Conservation (phyloP, 2,888 invertebrate genomes). For the Uropetala carovei region DNA sequence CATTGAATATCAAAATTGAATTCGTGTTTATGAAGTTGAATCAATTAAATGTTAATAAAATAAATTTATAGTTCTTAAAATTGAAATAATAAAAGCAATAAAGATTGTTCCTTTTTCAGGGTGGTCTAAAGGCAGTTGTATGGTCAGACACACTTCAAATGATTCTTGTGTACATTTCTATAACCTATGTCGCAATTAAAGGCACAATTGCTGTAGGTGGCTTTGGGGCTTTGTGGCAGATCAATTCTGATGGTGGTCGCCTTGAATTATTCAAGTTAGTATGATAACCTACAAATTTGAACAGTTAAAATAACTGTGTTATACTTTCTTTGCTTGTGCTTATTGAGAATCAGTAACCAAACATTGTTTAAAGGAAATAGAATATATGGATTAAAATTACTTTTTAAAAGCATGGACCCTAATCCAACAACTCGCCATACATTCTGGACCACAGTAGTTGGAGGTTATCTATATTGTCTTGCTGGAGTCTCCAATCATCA, state of each 20-base stretch:
- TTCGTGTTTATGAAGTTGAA: too few species aligned
- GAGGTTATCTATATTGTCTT: constrained; percentile 88
- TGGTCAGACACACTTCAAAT: constrained; percentile 89
- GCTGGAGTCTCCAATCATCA: constrained; percentile 92
- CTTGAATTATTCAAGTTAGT: constrained; percentile 85
- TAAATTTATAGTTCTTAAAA: too few species aligned
- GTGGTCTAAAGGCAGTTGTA: constrained; percentile 87
- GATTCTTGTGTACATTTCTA: constrained; percentile 84
- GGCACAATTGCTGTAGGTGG: constrained; percentile 84
- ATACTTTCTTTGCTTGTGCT: neutral
- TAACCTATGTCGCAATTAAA: constrained; percentile 81
- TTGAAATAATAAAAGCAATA: neutral
- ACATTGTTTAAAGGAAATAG: neutral
- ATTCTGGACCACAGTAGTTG: constrained; percentile 87
- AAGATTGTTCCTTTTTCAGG: constrained; percentile 76
- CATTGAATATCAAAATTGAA: too few species aligned
- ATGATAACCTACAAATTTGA: neutral
- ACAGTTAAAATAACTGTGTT: neutral
- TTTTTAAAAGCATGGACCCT: constrained; percentile 80
- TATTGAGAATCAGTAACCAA: constrained; percentile 23
- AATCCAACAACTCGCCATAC: constrained; percentile 89
- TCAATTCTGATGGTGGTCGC: constrained; percentile 80
- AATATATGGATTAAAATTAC: constrained; percentile 62
- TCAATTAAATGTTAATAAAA: too few species aligned
- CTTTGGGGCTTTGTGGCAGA: constrained; percentile 79